These are phyloP conservation scores for Halichoeres trimaculatus DNA, from an alignment of 2,113 vertebrate genomes.

Conservation along the genomic window DNA sequence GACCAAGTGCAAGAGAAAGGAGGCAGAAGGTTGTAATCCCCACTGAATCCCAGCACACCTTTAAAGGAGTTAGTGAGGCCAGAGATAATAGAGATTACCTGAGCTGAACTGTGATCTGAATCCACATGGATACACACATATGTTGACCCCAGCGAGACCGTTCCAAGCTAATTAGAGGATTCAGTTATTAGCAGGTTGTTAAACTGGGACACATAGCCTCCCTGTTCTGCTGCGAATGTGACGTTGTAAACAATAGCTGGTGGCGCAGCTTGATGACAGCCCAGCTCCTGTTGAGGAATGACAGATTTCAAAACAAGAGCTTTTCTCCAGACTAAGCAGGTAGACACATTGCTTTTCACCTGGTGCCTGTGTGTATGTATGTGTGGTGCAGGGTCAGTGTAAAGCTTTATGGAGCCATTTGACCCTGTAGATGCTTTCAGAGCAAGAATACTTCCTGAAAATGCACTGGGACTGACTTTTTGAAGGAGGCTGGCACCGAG, in stretches of 20 bases:
- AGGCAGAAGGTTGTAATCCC: slow-evolving; percentile 49
- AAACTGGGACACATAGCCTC: slow-evolving; percentile 45
- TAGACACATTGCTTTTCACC: too few relatives aligned
- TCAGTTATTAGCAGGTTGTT: slow-evolving; percentile 49
- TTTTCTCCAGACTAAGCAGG: too few relatives aligned
- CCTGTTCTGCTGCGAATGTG: background rate
- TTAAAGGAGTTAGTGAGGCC: slow-evolving; percentile 40
- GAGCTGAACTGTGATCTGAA: slow-evolving; percentile 41
- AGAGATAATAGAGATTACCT: slow-evolving; percentile 52
- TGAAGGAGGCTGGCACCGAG: too few relatives aligned
- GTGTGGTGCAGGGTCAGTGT: too few relatives aligned
- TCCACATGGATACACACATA: background rate
- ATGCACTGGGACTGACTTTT: too few relatives aligned
- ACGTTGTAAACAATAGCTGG: slow-evolving; percentile 29
- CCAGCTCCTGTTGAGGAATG: too few relatives aligned
- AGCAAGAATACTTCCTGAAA: too few relatives aligned
- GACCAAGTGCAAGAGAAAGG: slow-evolving; percentile 3
- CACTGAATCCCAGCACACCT: slow-evolving; percentile 42
- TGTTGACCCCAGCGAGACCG: slow-evolving; percentile 14
- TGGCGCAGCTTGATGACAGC: slow-evolving; percentile 4
- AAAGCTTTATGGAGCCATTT: too few relatives aligned
- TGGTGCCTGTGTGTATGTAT: too few relatives aligned
- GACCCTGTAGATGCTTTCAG: too few relatives aligned
- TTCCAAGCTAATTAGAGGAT: slow-evolving; percentile 53
- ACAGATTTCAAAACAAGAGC: too few relatives aligned